Base-by-base conservation (phyloP, 2,888 invertebrate species). In the Epinotia ramella region DNA sequence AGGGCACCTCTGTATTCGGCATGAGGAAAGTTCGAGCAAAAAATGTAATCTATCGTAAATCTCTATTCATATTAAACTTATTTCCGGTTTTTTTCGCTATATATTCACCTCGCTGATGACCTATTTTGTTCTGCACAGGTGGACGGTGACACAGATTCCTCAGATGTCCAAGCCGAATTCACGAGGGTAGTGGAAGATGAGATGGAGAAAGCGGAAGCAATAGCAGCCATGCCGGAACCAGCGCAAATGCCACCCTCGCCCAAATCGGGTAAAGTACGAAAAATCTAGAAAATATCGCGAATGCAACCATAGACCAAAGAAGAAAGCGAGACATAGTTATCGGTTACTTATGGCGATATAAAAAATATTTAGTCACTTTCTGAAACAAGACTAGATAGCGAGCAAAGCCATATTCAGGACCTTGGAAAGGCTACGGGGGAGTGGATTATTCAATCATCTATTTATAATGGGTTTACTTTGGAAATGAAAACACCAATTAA, bases 111-210 rank as follows among this genome's bases (percentile, higher is more conserved):
- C 6, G 40, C 40, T 40, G 40, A 94, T 18, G 24, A 18, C 16
- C 28, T 64, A 2, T 13, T 46, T 46, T 24, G 44, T 20, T 40
- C 63, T 20, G 40, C 64, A 9, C 78, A 97, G 97, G 97, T 98
- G 76, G 98, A 98, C 84, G 98, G 98, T 0, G 98, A 98, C 83
- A 97, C 98, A 0, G 98, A 98, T 83, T 96, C 96, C 9, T 91
- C 95, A 0, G 96, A 96, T 9, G 98, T 98, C 0, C 97, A 97
- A 84, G 95, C 96, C 40, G 97, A 97, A 86, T 98, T 98, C 89
- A 95, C 96, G 70, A 95, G 95, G 40, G 95, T 96, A 0, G 94
- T 97, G 40, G 92, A 95, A 20, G 96, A 96, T 78, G 96, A 97
- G 84, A 96, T 97, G 88, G 95, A 96, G 80, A 95, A 95, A 80